phyloP scores from a whole-genome alignment of 2,113 vertebrate genomes.

The Cyanoramphus novaezelandiae region DNA sequence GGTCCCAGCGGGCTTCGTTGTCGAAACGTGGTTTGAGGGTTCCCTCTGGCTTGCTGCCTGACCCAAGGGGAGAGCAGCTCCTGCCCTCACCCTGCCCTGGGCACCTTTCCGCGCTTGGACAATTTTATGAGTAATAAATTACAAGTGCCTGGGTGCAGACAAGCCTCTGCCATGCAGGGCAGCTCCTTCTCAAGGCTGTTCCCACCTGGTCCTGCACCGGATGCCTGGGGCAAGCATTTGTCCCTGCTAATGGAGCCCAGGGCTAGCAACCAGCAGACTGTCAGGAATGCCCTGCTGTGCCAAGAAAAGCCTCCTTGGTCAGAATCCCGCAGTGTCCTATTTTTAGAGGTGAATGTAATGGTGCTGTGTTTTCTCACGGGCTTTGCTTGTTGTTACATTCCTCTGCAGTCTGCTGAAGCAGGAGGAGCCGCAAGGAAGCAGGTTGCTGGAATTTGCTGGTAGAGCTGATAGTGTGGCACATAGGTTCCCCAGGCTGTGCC shows the following conservation, averaged over 20 bases:
- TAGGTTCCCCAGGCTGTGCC: background rate
- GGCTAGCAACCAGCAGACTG: background rate
- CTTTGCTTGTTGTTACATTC: background rate
- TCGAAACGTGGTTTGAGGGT: background rate
- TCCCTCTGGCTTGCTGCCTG: background rate
- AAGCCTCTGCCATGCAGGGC: fast-evolving
- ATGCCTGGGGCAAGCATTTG: background rate
- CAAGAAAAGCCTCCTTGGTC: background rate
- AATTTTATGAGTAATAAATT: background rate
- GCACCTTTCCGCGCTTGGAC: background rate
- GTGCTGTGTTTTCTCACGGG: background rate
- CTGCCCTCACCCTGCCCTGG: background rate
- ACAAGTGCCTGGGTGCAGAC: background rate
- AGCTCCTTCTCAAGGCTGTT: background rate
- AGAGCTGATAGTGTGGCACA: fast-evolving
- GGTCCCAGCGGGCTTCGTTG: background rate
- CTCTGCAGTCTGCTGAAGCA: background rate
- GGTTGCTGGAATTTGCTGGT: background rate
- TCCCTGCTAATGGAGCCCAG: background rate
- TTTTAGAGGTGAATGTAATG: slow-evolving; percentile 11
- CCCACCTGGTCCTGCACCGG: background rate
- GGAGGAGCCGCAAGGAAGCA: background rate
- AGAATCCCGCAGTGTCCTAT: background rate
- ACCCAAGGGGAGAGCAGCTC: background rate
- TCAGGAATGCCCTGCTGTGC: slow-evolving; percentile 12